A percentile compares a stretch with the other conserved stretches of the same genome.
phyloP scores from a whole-genome alignment of 2,113 vertebrate species.

The Brachirus orientalis region DNA sequence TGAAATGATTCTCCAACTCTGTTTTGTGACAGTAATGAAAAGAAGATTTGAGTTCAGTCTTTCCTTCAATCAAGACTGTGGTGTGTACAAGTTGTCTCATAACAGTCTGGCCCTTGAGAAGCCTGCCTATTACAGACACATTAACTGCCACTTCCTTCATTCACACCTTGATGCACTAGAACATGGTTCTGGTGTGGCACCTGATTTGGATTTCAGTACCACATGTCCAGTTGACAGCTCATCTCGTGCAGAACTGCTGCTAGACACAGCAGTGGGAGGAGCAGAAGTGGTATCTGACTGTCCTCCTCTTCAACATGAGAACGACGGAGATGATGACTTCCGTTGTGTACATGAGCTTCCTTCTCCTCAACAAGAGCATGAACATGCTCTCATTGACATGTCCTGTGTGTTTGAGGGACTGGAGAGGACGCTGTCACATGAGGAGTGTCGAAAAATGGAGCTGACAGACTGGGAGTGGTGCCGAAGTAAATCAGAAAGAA shows the following conservation, averaged over 20 bases:
- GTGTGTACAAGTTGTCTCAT: conserved; percentile 89
- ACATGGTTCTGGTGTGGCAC: conserved; percentile 49
- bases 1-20: conserved; percentile 7
- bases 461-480: conserved; percentile 97
- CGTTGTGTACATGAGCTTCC: conserved; percentile 37
- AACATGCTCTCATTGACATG: conserved; percentile 59
- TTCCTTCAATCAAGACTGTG: conserved; percentile 91
- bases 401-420: conserved; percentile 78
- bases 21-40: conserved; percentile 82
- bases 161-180: conserved; percentile 63
- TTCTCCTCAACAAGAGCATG: conserved; percentile 69
- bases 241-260: conserved; percentile 64
- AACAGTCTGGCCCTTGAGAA: conserved; percentile 72
- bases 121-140: conserved; percentile 78
- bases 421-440: conserved; percentile 87
- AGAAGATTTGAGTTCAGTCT: conserved; percentile 91
- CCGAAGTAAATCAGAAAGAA: conserved; percentile 94
- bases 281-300: conserved; percentile 49
- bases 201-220: conserved; percentile 83
- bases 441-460: conserved; percentile 86
- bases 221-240: conserved; percentile 79
- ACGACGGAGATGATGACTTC: conserved; percentile 51
- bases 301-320: conserved; percentile 46
- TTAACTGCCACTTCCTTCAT: conserved; percentile 74
- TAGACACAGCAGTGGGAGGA: conserved; percentile 56